Base-by-base conservation (phyloP, 1,140 invertebrate genomes). In the Amphibalanus amphitrite region DNA sequence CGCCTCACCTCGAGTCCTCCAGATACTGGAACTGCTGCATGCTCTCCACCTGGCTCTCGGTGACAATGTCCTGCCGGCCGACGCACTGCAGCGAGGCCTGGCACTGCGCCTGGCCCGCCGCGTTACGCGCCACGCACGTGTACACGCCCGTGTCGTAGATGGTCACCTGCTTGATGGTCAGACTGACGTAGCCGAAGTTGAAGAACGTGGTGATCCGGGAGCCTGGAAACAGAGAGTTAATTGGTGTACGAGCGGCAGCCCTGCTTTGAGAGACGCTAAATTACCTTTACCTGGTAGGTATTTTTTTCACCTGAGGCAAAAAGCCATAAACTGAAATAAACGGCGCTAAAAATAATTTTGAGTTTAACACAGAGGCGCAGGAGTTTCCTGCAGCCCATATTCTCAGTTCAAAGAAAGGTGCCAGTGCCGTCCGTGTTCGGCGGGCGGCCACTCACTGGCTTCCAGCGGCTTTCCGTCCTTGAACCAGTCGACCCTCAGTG, bases 131-230 rank as follows among this genome's bases (percentile, higher is more conserved):
- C 71, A 87, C 83, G 79, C 93, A 96, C 28, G 91, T 93, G 77
- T 97, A 97, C 73, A 87, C 86, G 30, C 97, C 97, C 70, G 90
- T 87, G 82, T 99, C 96, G 73, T 92, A 88, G 38, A 90, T 84
- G 23, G 90, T 91, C 17, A 97, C 89, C 74, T 92, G 90, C 78
- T 97, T 95, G 72, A 99, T 93, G 25, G 95, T 97, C 69, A 99
- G 80, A 0, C 95, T 95, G 73, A 97, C 93, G 78, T 96, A 96
- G 69, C 95, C 95, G 80, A 97, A 97, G 78, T 97, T 96, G 79
- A 94, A 95, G 84, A 95, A 95, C 40, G 90, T 91, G 72, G 93
- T 95, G 70, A 93, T 95, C 79, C 94, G 86, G 47, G 92, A 94
- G 82, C 86, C 85, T 86, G 47, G 47, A 23, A 8, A 23, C 13